phyloP scores from a whole-genome alignment of 2,888 invertebrate genomes.

The Tetragnatha montana region DNA sequence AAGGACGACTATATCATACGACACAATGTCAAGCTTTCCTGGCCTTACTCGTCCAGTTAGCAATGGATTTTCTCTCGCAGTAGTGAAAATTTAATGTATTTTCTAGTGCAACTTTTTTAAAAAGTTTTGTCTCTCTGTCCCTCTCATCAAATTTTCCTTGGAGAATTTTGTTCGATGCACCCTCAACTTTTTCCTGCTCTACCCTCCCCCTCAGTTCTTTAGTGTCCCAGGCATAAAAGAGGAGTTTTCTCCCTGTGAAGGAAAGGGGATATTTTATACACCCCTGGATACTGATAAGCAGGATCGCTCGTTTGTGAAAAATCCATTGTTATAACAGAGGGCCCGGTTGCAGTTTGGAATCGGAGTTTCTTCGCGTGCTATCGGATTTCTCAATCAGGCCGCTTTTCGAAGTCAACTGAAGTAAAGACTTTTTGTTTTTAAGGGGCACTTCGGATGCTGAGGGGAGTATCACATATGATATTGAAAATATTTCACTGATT shows the following conservation, averaged over 20 bases:
- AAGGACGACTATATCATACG: no score
- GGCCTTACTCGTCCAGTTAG: no score
- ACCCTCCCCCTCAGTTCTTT: background rate
- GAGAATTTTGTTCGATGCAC: no score
- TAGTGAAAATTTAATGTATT: no score
- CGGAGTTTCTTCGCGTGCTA: constrained; percentile 11
- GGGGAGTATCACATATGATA: background rate
- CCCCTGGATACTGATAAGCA: background rate
- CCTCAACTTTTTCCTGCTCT: no score
- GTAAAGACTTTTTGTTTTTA: background rate
- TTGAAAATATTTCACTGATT: background rate
- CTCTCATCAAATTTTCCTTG: no score
- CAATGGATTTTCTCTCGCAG: no score
- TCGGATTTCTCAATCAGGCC: constrained; percentile 29
- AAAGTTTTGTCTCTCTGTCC: no score
- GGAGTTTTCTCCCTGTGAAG: background rate
- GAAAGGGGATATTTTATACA: background rate
- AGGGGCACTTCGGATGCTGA: background rate
- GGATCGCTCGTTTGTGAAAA: constrained; percentile 1
- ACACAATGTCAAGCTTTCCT: no score
- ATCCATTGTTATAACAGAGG: constrained; percentile 16
- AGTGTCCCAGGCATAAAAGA: background rate
- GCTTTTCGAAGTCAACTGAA: background rate
- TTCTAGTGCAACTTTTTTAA: no score
- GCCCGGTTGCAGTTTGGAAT: background rate